Evolutionary conservation across 2,113 vertebrate genomes (phyloP).

Genomic region (Chroicocephalus ridibundus): DNA sequence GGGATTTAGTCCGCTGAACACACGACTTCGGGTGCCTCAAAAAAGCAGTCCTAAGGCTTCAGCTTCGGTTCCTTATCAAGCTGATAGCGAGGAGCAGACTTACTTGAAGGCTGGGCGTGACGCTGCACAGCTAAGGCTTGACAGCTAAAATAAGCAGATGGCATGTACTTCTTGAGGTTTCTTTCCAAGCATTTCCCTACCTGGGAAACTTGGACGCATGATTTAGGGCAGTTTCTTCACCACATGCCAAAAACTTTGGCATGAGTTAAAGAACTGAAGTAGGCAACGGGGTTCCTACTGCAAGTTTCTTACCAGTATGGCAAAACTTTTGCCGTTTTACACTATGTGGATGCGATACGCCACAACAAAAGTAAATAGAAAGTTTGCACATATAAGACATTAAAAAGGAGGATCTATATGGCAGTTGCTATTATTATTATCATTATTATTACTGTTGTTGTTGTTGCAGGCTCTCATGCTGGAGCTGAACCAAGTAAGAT

Average conservation of each 20-base stretch:
- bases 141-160: neutral
- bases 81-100: neutral
- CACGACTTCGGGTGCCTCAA: neutral
- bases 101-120: neutral
- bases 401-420: neutral
- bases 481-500: neutral
- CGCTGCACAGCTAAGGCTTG: neutral
- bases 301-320: neutral
- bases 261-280: neutral
- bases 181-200: neutral
- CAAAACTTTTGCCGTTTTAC: neutral
- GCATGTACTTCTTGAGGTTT: neutral
- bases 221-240: neutral
- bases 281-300: accelerated
- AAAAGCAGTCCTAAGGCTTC: neutral
- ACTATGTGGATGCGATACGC: neutral
- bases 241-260: neutral
- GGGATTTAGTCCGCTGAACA: neutral
- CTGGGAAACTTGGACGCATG: neutral
- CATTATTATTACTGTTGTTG: neutral
- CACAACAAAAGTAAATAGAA: neutral
- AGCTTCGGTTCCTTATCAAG: neutral
- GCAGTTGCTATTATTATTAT: neutral
- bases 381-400: neutral
- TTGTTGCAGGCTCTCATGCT: neutral